Percentiles rank a stretch among this genome's conserved stretches.
Conservation (phyloP, 2,888 invertebrate genomes). For the Seladonia tumulorum region DNA sequence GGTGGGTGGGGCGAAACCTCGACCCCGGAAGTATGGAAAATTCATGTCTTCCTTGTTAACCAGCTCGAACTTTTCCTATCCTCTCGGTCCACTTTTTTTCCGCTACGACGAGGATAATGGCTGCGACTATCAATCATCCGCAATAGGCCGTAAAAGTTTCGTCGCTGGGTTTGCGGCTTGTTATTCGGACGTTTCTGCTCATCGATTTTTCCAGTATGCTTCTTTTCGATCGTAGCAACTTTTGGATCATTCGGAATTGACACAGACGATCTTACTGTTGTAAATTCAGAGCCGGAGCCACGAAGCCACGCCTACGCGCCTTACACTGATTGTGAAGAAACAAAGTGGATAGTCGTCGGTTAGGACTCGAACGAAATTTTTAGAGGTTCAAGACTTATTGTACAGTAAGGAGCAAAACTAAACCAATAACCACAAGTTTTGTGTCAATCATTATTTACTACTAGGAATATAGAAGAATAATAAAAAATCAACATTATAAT, state of each 20-base stretch:
- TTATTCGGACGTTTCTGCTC: neutral
- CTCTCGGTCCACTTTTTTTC: neutral
- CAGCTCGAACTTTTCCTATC: slow-evolving; percentile 25
- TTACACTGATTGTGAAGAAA: no score
- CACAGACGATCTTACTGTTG: neutral
- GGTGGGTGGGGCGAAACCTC: slow-evolving; percentile 11
- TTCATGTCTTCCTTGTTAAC: slow-evolving; percentile 31
- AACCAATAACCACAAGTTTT: no score
- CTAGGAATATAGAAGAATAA: no score
- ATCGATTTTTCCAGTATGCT: neutral
- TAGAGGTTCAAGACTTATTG: no score
- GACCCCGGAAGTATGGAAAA: slow-evolving; percentile 24
- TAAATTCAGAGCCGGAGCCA: neutral
- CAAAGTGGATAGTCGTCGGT: no score
- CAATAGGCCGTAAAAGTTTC: slow-evolving; percentile 29
- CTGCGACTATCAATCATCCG: slow-evolving; percentile 29
- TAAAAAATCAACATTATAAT: no score
- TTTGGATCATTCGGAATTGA: neutral
- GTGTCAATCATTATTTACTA: no score
- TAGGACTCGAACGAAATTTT: no score
- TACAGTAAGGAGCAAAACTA: no score
- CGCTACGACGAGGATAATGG: slow-evolving; percentile 1
- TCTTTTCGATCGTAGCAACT: neutral
- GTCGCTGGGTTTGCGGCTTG: slow-evolving; percentile 18
- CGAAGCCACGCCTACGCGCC: neutral